Evolutionary conservation across 2,113 vertebrate genomes (phyloP).

Genomic region (Lagopus muta): DNA sequence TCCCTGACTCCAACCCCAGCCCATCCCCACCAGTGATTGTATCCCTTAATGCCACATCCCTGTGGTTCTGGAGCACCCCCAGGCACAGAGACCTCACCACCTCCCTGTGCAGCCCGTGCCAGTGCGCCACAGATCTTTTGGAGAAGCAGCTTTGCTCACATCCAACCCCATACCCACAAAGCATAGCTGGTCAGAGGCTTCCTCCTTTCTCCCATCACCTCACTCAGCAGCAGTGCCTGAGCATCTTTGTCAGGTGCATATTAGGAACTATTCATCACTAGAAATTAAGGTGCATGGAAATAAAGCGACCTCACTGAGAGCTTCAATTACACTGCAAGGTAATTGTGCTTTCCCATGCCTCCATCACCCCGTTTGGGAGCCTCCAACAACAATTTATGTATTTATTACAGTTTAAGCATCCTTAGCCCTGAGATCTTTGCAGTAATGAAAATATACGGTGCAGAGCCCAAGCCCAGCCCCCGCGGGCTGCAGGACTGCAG

Average conservation of each 20-base stretch:
- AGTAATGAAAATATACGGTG: conserved; percentile 43
- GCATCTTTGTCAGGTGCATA: conserved; percentile 6
- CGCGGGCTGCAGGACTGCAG: background rate
- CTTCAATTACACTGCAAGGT: conserved; percentile 55
- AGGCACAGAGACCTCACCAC: too few species aligned
- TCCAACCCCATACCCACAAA: background rate
- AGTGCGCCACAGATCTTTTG: too few species aligned
- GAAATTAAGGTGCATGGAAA: conserved; percentile 59
- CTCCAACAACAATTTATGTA: conserved; percentile 53
- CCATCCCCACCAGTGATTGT: too few species aligned
- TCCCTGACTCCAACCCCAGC: too few species aligned
- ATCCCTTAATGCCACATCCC: too few species aligned
- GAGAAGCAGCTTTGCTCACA: too few species aligned
- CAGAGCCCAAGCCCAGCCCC: background rate
- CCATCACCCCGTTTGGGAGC: conserved; percentile 32
- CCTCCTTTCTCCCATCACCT: background rate
- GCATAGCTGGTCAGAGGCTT: background rate
- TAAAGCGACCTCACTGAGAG: conserved; percentile 40
- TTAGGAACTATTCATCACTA: conserved; percentile 49
- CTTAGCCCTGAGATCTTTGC: conserved; percentile 40
- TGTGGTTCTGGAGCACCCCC: too few species aligned
- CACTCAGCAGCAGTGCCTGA: background rate
- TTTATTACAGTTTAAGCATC: conserved; percentile 63
- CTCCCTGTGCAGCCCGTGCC: too few species aligned
- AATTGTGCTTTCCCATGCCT: conserved; percentile 42